Percentiles rank a stretch among this genome's conserved stretches.
Evolutionary conservation across 2,113 vertebrate species (phyloP).

Genomic region (Ariopsis seemanni): DNA sequence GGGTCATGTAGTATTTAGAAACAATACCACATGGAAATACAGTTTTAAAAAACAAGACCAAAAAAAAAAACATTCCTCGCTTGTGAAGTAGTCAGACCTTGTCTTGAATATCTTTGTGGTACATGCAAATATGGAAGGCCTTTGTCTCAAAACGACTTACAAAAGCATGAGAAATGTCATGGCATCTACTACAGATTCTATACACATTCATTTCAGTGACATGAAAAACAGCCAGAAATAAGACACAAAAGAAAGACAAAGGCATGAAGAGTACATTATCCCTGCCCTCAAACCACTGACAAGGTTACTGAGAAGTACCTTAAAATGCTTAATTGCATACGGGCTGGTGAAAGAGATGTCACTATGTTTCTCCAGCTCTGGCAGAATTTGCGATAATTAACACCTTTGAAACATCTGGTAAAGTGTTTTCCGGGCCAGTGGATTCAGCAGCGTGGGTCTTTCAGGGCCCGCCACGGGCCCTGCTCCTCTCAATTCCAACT

Average conservation of each 20-base stretch:
- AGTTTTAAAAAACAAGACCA: background rate
- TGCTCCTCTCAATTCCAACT: conserved; percentile 54
- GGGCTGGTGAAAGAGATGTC: conserved; percentile 70
- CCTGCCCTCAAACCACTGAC: conserved; percentile 45
- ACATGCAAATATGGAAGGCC: conserved; percentile 12
- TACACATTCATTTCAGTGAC: conserved; percentile 8
- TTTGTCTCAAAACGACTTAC: conserved; percentile 10
- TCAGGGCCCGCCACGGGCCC: conserved; percentile 47
- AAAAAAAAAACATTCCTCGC: background rate
- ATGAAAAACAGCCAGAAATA: conserved; percentile 26
- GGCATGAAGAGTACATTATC: conserved; percentile 15
- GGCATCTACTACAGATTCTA: background rate
- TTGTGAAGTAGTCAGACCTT: background rate
- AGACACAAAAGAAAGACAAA: conserved; percentile 31
- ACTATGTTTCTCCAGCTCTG: conserved; percentile 63
- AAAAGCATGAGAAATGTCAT: background rate
- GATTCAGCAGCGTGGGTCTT: conserved; percentile 60
- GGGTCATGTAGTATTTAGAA: background rate
- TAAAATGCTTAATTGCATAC: conserved; percentile 73
- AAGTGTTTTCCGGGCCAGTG: conserved; percentile 67
- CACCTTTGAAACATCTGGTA: conserved; percentile 77
- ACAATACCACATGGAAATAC: background rate
- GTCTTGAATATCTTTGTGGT: conserved; percentile 11
- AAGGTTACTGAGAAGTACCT: conserved; percentile 45
- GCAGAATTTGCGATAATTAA: conserved; percentile 70